phyloP scores from a whole-genome alignment of 1,140 invertebrate genomes.

The Arion vulgaris region DNA sequence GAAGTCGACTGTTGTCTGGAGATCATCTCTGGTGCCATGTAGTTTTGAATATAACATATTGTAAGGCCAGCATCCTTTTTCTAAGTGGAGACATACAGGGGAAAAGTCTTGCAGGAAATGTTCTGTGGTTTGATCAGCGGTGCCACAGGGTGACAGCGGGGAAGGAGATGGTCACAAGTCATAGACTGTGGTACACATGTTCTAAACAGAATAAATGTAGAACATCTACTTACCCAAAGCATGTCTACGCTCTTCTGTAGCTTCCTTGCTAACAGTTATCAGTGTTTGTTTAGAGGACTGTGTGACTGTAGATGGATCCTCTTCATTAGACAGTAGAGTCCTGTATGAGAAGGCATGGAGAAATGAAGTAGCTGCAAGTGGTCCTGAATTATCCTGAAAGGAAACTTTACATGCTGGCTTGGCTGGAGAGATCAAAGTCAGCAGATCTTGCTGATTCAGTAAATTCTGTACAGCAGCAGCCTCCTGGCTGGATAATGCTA shows the following conservation, averaged over 20 bases:
- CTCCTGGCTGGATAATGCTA: slow-evolving; percentile 54
- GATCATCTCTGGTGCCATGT: too few relatives aligned
- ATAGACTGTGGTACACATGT: too few relatives aligned
- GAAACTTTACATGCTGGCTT: slow-evolving; percentile 41
- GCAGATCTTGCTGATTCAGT: slow-evolving; percentile 47
- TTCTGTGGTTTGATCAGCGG: too few relatives aligned
- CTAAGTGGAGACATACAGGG: too few relatives aligned
- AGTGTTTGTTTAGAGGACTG: not conserved
- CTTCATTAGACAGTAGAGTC: slow-evolving; percentile 48
- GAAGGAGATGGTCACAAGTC: too few relatives aligned
- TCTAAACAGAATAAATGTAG: too few relatives aligned
- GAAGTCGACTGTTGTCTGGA: too few relatives aligned
- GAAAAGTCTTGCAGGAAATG: too few relatives aligned
- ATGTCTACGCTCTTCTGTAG: slow-evolving; percentile 58
- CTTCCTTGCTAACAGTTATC: slow-evolving; percentile 53
- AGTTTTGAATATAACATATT: too few relatives aligned
- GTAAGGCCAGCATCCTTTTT: too few relatives aligned
- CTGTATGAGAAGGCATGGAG: slow-evolving; percentile 64
- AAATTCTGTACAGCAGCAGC: slow-evolving; percentile 55
- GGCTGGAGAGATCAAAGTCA: slow-evolving; percentile 23
- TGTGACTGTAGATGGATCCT: slow-evolving; percentile 26
- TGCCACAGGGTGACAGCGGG: too few relatives aligned
- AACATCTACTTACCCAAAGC: slow-evolving; percentile 54
- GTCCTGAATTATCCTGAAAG: slow-evolving; percentile 50
- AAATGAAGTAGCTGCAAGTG: slow-evolving; percentile 53